A percentile compares a stretch with the other conserved stretches of the same genome.
These are phyloP conservation scores for Clusia tigrina DNA, from an alignment of 2,888 invertebrate genomes.

Conservation along the genomic window DNA sequence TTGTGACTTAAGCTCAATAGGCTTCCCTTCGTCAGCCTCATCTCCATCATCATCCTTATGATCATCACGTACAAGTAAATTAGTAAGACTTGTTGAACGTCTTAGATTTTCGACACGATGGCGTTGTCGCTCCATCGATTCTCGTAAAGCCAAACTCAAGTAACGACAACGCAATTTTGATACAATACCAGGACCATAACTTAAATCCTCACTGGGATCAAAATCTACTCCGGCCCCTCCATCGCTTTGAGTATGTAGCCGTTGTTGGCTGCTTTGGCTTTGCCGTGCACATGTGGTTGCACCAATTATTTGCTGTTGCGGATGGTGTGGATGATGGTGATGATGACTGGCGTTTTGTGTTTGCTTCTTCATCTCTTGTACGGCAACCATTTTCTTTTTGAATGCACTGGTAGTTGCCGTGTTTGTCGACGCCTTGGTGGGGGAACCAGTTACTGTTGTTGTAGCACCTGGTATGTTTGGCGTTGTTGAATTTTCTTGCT, in stretches of 20 bases:
- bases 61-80: constrained; percentile 77
- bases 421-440: constrained; percentile 31
- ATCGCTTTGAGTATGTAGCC: not conserved
- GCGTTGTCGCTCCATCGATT: constrained; percentile 71
- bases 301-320: constrained; percentile 28
- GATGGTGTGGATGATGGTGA: constrained; percentile 45
- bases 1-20: constrained; percentile 31
- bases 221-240: constrained; percentile 42
- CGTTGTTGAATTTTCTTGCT: constrained; percentile 25
- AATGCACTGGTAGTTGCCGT: constrained; percentile 36
- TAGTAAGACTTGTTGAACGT: constrained; percentile 85
- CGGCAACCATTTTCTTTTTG: constrained; percentile 67
- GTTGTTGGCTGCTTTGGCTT: constrained; percentile 7
- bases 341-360: constrained; percentile 53
- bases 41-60: constrained; percentile 54
- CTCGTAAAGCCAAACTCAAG: constrained; percentile 83
- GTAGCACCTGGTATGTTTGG: constrained; percentile 13
- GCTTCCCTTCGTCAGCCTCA: constrained; percentile 40
- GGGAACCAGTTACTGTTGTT: constrained; percentile 27
- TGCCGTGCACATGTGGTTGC: constrained; percentile 24
- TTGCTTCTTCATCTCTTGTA: constrained; percentile 64
- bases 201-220: constrained; percentile 79
- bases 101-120: constrained; percentile 75
- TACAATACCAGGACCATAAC: constrained; percentile 92
- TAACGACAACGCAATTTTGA: constrained; percentile 87